phyloP scores from a whole-genome alignment of 1,140 invertebrate species.

The Cyrtorhinus lividipennis region DNA sequence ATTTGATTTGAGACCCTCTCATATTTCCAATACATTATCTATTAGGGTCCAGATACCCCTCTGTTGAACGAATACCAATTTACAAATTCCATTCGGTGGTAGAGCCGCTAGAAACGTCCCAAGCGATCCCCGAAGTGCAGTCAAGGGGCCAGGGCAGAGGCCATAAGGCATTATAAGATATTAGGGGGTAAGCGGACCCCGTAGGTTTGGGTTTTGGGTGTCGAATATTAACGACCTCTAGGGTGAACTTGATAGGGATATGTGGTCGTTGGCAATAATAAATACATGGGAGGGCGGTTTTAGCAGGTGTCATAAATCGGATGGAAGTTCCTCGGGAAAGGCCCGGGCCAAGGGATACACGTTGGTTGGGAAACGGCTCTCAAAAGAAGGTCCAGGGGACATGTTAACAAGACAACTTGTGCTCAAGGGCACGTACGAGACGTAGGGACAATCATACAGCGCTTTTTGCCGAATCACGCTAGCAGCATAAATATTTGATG shows the following conservation, averaged over 20 bases:
- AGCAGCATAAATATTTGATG: neutral
- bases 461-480: neutral
- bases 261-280: slow-evolving; percentile 11
- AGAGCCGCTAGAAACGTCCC: neutral
- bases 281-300: slow-evolving; percentile 10
- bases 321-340: neutral
- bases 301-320: slow-evolving; percentile 16
- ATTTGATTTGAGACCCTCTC: too few species aligned
- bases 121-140: slow-evolving; percentile 4
- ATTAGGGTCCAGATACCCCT: too few species aligned
- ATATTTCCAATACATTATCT: too few species aligned
- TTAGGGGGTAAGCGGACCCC: neutral
- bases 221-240: slow-evolving; percentile 12
- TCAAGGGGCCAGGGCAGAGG: neutral
- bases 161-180: slow-evolving; percentile 12
- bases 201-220: neutral
- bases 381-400: neutral
- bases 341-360: neutral
- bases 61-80: neutral
- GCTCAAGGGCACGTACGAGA: neutral
- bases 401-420: neutral
- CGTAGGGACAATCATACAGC: neutral
- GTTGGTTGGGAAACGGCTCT: neutral
- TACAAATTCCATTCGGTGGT: neutral
- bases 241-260: slow-evolving; percentile 8